Evolutionary conservation across 2,888 invertebrate genomes (phyloP), one percentile per base, ranked within the genome.

Genomic region (Lucinisca nassula): DNA sequence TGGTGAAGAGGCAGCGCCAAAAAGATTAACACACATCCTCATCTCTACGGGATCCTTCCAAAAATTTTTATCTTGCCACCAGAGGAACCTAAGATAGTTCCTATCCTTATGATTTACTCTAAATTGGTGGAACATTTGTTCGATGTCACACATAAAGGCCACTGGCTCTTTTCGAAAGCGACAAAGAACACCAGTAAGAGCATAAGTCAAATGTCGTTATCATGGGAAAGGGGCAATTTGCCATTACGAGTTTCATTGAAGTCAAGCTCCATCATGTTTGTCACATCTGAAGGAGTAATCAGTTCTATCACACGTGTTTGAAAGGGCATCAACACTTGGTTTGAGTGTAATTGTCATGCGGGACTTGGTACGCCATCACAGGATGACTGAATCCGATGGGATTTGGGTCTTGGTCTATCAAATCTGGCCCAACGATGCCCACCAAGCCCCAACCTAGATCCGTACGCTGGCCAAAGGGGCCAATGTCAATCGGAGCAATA

Each of bases 361-460:
- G 2, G 4, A 72, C 72, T 72, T 72, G 37, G 4, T 24, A 37
- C 4, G 72, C 35, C 6, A 82, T 12, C 40, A 81, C 67, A 51
- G 72, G 82, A 79, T 86, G 86, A 70, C 86, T 79, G 4, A 70
- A 17, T 10, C 82, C 82, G 49, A 82, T 51, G 3, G 17, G 35
- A 74, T 80, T 74, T 24, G n/a, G 37, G 27, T 73, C 81, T 14
- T 77, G 21, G 30, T 35, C 51, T 24, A 89, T 90, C 17, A 84
- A 89, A 24, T 91, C 79, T 49, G 84, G 82, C 17, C 90, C 88
- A 32, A 30, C 24, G 14, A 21, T 12, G 3, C 90, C 90, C 21
- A 88, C 87, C 8, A 90, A 79, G 35, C 86, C 70, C 90, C 90
- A 91, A 32, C 88, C 90, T 14, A 92, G 79, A 49, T 87, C 87